Conservation (phyloP, 2,888 invertebrate species). For the Melieria omissa region DNA sequence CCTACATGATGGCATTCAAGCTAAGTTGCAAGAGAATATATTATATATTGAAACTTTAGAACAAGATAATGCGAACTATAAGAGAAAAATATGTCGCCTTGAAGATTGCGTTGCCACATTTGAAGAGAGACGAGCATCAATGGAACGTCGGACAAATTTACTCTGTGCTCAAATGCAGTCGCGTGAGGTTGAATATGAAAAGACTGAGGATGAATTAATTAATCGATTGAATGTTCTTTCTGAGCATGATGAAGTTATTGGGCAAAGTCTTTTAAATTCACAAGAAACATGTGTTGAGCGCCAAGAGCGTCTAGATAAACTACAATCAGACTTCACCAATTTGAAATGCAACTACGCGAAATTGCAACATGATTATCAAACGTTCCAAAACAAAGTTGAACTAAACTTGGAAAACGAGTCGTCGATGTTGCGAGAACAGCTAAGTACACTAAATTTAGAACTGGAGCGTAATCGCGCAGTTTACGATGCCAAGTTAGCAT, state of each 20-base stretch:
- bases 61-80: conserved; percentile 73
- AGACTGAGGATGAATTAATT: conserved; percentile 74
- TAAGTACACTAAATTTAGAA: conserved; percentile 69
- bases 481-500: conserved; percentile 65
- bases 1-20: conserved; percentile 67
- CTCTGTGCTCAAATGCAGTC: conserved; percentile 72
- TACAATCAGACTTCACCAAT: conserved; percentile 68
- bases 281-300: conserved; percentile 70
- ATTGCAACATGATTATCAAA: conserved; percentile 67
- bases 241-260: conserved; percentile 73
- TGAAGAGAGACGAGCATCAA: conserved; percentile 72
- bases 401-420: conserved; percentile 67
- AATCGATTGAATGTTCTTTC: conserved; percentile 73
- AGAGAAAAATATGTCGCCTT: conserved; percentile 73
- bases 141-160: conserved; percentile 73
- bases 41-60: conserved; percentile 80
- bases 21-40: conserved; percentile 80
- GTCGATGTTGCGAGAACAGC: conserved; percentile 55
- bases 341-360: conserved; percentile 65
- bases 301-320: conserved; percentile 65
- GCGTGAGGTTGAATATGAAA: conserved; percentile 72
- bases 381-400: conserved; percentile 51
- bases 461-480: conserved; percentile 65
- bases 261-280: conserved; percentile 71
- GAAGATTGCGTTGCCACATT: conserved; percentile 75